phyloP scores from a whole-genome alignment of 1,140 invertebrate genomes.

The Dinothrombium tinctorium region DNA sequence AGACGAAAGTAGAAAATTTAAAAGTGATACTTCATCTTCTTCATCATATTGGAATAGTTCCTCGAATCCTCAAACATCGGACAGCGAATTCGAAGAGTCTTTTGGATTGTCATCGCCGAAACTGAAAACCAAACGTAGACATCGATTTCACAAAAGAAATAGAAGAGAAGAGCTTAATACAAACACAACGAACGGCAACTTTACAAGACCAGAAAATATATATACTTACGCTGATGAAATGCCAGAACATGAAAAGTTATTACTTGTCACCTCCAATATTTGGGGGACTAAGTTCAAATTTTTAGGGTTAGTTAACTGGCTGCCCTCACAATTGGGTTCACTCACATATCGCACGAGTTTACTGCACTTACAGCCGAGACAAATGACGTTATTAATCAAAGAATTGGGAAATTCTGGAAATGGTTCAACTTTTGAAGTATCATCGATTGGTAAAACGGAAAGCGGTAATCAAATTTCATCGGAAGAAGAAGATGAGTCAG shows the following conservation, averaged over 20 bases:
- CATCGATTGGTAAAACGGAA: no score
- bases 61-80: slow-evolving; percentile 33
- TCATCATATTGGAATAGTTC: not conserved
- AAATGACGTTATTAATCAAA: slow-evolving; percentile 79
- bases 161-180: not conserved
- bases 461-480: no score
- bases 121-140: slow-evolving; percentile 10
- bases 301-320: slow-evolving; percentile 44
- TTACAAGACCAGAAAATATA: not conserved
- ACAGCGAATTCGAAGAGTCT: slow-evolving; percentile 53
- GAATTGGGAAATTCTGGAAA: slow-evolving; percentile 4
- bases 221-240: slow-evolving; percentile 9
- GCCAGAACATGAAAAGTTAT: slow-evolving; percentile 15
- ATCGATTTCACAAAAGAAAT: slow-evolving; percentile 5
- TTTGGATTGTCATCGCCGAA: not conserved
- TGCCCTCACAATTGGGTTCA: slow-evolving; percentile 72
- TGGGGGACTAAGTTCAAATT: slow-evolving; percentile 99
- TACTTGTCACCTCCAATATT: slow-evolving; percentile 92
- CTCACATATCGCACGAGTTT: slow-evolving; percentile 91
- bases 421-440: no score
- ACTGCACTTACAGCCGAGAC: slow-evolving; percentile 83
- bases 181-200: not conserved
- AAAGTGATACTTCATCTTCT: not conserved
- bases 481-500: slow-evolving; percentile 10
- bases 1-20: slow-evolving; percentile 2